phyloP scores from a whole-genome alignment of 2,888 invertebrate genomes.

The Drosophila prostipennis region DNA sequence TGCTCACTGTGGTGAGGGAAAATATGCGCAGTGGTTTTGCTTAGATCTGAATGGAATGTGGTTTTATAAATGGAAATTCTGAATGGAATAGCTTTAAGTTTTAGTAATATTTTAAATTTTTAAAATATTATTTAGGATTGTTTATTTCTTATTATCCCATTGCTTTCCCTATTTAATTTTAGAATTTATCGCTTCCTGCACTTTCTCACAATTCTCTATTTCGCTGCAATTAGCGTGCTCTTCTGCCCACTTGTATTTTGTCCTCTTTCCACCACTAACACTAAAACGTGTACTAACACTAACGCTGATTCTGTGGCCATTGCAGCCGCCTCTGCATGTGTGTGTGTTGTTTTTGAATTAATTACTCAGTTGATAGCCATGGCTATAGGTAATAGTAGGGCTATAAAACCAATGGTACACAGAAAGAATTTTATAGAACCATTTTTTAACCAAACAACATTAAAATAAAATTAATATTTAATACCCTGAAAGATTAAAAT shows the following conservation, averaged over 20 bases:
- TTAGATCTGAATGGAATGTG: conserved; percentile 1
- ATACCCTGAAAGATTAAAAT: no score
- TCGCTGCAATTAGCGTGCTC: conserved; percentile 60
- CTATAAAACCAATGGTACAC: conserved; percentile 11
- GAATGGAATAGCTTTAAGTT: neutral
- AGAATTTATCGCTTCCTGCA: neutral
- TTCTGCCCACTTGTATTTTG: conserved; percentile 34
- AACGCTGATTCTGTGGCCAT: conserved; percentile 26
- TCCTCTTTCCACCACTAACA: neutral
- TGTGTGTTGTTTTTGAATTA: conserved; percentile 65
- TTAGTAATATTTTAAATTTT: fast-evolving
- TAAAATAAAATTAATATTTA: no score
- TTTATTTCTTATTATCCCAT: neutral
- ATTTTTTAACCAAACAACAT: neutral
- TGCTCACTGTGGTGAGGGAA: conserved; percentile 1
- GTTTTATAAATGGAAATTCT: neutral
- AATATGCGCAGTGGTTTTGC: conserved; percentile 5
- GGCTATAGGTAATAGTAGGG: conserved; percentile 19
- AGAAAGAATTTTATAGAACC: neutral
- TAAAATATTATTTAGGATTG: neutral
- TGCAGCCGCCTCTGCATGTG: conserved; percentile 22
- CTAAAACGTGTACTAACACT: conserved; percentile 2
- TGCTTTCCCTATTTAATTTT: neutral
- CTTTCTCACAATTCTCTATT: neutral
- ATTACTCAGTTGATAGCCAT: conserved; percentile 68